These are phyloP conservation scores for Grantiella picta DNA, from an alignment of 2,113 vertebrate species.

Conservation along the genomic window DNA sequence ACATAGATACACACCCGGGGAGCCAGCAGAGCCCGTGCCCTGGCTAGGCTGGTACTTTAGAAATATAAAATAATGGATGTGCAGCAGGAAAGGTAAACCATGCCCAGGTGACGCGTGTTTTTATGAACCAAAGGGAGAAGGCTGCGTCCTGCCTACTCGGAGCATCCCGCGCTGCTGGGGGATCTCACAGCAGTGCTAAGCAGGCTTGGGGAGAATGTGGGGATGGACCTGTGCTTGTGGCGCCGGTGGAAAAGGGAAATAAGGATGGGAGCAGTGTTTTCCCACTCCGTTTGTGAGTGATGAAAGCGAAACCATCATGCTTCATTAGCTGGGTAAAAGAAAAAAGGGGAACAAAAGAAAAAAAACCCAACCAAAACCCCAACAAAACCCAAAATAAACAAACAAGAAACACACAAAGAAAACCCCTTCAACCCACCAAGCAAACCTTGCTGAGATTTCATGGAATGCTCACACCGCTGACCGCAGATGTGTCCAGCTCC, in stretches of 20 bases:
- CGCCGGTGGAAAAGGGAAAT: not conserved
- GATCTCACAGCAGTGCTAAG: not conserved
- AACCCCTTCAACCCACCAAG: not conserved
- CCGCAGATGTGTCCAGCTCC: conserved; percentile 17
- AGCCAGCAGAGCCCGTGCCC: not conserved
- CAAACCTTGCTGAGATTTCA: not conserved
- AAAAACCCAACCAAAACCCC: not conserved
- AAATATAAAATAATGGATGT: not conserved
- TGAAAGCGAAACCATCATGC: not conserved
- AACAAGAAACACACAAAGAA: not conserved
- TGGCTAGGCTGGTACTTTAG: not conserved
- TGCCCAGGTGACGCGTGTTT: not conserved
- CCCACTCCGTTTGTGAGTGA: not conserved
- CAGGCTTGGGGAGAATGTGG: not conserved
- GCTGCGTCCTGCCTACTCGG: not conserved
- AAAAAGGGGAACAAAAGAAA: not conserved
- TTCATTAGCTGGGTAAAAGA: not conserved
- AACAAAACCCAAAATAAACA: not conserved
- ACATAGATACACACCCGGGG: not conserved
- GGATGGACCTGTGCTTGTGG: not conserved
- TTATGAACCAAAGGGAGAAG: not conserved
- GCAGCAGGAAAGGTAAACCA: not conserved
- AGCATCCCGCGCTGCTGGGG: not conserved
- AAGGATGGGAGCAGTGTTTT: not conserved
- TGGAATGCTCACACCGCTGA: not conserved